Evolutionary conservation across 1,140 invertebrate genomes (phyloP), one percentile per base, ranked within the genome.

Genomic region (Conopomorpha cramerella): DNA sequence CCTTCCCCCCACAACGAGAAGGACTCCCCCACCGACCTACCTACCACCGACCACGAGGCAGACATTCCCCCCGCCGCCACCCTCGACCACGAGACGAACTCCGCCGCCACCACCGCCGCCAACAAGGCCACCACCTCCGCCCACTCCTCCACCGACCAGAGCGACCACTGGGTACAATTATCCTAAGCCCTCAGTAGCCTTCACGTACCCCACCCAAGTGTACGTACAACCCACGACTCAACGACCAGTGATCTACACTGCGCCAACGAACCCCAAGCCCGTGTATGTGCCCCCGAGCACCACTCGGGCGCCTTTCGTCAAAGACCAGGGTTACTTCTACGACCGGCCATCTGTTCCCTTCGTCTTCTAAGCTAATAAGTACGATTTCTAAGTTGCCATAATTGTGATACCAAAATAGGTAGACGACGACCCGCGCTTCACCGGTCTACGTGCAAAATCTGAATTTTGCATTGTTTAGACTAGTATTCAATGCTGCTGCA

Each of bases 111-210:
- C 25, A 2, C 18, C 30, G 14, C 34, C 34, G 16, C 40, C 41
- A 33, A 33, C 17, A 3, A 26, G 14, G 12, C 15, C 27, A 32
- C 25, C 25, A 13, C 40, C 41, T 14, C 38, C 41, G 26, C 46
- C 38, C 18, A 33, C 44, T 8, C 14, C 30, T 16, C 23, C 43
- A 2, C 30, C 34, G 16, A 10, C 10, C 4, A 23, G 10, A 23
- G 19, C 10, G 30, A 53, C 55, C 2, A 57, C 55, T n/a, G 77
- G 78, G 15, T 81, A 81, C 46, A 51, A 61, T 13, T 81, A 81
- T 39, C 77, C 77, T 8, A 51, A 36, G 33, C 77, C 79, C 17
- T 61, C 42, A 53, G 60, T 62, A 48, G 66, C 54, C 36, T 79
- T 68, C 46, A 59, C 8, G 30, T 50, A 36, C 39, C 43, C 37